Evolutionary conservation across 2,113 vertebrate genomes (phyloP).

Genomic region (Phrynosoma platyrhinos): DNA sequence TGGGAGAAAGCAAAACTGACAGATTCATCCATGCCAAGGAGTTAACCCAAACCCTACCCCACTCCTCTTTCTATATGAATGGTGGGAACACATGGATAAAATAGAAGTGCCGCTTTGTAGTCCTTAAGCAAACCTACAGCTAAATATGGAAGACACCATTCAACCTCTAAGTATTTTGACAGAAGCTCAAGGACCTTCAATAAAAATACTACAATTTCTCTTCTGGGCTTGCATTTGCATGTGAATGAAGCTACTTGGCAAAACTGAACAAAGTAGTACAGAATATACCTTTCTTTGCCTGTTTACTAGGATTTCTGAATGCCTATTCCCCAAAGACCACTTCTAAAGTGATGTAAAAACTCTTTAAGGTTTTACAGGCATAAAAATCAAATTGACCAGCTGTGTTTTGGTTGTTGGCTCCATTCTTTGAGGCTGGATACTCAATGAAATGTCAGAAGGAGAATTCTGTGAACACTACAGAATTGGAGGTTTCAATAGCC

Average conservation of each 20-base stretch:
- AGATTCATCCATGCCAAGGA: not conserved
- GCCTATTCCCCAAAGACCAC: conserved; percentile 6
- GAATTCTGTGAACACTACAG: conserved; percentile 18
- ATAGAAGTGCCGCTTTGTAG: not conserved
- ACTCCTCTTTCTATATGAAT: not conserved
- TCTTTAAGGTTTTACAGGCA: conserved; percentile 5
- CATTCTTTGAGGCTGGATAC: conserved; percentile 4
- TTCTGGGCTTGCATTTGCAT: not conserved
- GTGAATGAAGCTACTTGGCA: not conserved
- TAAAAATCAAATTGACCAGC: conserved; percentile 36
- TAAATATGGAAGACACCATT: not conserved
- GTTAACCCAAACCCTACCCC: not conserved
- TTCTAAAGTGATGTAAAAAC: not conserved
- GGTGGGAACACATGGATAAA: not conserved
- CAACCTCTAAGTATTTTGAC: not conserved
- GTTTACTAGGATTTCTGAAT: conserved; percentile 24
- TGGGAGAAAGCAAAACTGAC: not conserved
- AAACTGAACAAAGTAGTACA: not conserved
- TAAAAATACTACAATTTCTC: not conserved
- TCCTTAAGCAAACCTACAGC: not conserved
- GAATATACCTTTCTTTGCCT: not conserved
- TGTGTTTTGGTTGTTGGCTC: conserved; percentile 23
- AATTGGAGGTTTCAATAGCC: conserved; percentile 15
- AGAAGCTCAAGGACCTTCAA: not conserved
- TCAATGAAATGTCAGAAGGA: conserved; percentile 26